A percentile compares a stretch with the other conserved stretches of the same genome.
Conservation (phyloP, 2,888 invertebrate genomes). For the Macrophya alboannulata region DNA sequence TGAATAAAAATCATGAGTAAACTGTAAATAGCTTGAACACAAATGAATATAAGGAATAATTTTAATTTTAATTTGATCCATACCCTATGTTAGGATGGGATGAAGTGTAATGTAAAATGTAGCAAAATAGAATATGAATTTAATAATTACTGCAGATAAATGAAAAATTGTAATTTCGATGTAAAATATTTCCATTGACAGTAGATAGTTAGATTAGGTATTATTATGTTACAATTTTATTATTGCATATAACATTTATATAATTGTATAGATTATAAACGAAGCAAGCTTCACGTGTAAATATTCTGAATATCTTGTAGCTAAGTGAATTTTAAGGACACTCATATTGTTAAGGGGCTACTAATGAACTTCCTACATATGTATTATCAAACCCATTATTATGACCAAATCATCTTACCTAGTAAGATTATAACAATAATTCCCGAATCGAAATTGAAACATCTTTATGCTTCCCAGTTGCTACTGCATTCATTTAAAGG, state of each 20-base stretch:
- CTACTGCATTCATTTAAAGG: constrained; percentile 3
- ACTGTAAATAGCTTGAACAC: constrained; percentile 60
- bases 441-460: constrained; percentile 8
- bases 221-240: constrained; percentile 78
- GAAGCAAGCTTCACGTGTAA: constrained; percentile 76
- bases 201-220: constrained; percentile 76
- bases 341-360: constrained; percentile 75
- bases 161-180: constrained; percentile 76
- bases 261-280: constrained; percentile 78
- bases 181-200: constrained; percentile 78
- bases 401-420: constrained; percentile 31
- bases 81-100: constrained; percentile 73
- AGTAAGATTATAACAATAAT: constrained; percentile 30
- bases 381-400: constrained; percentile 17
- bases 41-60: constrained; percentile 63
- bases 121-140: constrained; percentile 64
- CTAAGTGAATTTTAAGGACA: constrained; percentile 74
- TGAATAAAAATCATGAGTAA: constrained; percentile 59
- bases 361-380: constrained; percentile 69
- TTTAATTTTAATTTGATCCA: constrained; percentile 70
- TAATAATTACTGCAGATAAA: constrained; percentile 54
- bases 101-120: constrained; percentile 74
- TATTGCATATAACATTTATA: constrained; percentile 77
- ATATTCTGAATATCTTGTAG: constrained; percentile 71
- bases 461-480: constrained; percentile 27